Evolutionary conservation across 2,113 vertebrate genomes (phyloP).

Genomic region (Nesogale talazaci): DNA sequence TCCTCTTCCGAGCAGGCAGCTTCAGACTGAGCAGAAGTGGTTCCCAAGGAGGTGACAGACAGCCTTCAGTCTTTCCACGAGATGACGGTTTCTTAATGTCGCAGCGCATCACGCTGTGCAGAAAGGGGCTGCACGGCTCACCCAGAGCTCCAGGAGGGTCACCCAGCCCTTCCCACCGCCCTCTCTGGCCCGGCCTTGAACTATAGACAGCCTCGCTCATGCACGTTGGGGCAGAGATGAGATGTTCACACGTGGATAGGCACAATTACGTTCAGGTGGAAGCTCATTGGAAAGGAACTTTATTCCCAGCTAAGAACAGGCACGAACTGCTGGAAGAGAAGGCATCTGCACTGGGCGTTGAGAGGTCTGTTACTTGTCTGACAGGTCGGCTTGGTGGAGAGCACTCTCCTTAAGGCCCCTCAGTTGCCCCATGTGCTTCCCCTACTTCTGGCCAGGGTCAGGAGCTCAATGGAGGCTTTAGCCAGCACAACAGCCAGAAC

Average conservation of each 20-base stretch:
- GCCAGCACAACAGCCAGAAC: neutral
- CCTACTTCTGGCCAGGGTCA: neutral
- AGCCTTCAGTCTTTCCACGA: constrained; percentile 45
- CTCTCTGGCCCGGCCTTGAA: neutral
- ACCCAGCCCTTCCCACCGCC: neutral
- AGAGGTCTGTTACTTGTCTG: neutral
- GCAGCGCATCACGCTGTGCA: too few relatives aligned
- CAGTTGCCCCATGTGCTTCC: neutral
- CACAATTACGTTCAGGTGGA: neutral
- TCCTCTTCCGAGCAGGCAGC: neutral
- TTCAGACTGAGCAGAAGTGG: constrained; percentile 51
- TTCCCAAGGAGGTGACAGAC: constrained; percentile 53
- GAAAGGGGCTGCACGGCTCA: neutral
- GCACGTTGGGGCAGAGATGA: neutral
- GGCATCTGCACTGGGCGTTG: neutral
- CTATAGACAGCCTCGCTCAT: neutral
- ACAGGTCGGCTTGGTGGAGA: neutral
- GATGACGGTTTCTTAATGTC: constrained; percentile 65
- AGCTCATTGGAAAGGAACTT: neutral
- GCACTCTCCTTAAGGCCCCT: neutral
- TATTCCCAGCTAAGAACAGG: neutral
- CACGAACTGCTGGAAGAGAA: neutral
- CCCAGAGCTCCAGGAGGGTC: neutral
- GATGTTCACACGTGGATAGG: neutral
- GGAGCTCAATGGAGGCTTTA: neutral